Conservation (phyloP, 2,888 invertebrate species). For the Agrochola litura region DNA sequence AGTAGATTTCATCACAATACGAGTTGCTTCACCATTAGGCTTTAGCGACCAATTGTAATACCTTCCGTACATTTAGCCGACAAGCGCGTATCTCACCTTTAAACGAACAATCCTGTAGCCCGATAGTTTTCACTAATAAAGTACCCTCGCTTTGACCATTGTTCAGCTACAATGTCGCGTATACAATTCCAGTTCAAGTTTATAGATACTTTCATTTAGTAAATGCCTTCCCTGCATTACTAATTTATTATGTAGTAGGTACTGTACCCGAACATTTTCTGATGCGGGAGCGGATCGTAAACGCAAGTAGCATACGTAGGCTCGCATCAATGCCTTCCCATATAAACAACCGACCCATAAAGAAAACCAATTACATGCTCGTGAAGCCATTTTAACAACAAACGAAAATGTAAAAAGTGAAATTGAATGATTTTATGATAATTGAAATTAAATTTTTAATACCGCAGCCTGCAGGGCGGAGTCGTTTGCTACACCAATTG, state of each 20-base stretch:
- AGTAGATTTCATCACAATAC: constrained; percentile 55
- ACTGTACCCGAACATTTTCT: constrained; percentile 71
- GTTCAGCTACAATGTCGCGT: constrained; percentile 36
- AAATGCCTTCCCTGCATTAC: constrained; percentile 35
- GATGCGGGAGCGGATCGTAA: constrained; percentile 75
- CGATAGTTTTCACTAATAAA: constrained; percentile 53
- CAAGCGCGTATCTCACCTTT: constrained; percentile 39
- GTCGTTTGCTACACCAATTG: constrained; percentile 55
- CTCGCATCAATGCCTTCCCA: constrained; percentile 77
- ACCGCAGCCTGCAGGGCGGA: constrained; percentile 28
- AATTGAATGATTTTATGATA: constrained; percentile 68
- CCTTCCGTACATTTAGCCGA: constrained; percentile 19
- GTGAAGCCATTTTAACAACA: constrained; percentile 77
- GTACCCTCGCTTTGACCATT: constrained; percentile 37
- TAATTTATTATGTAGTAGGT: constrained; percentile 23
- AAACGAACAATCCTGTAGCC: constrained; percentile 51
- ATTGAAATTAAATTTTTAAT: constrained; percentile 67
- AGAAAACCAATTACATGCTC: constrained; percentile 87
- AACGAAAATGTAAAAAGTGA: constrained; percentile 68
- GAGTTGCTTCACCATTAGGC: constrained; percentile 37
- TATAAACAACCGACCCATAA: constrained; percentile 83
- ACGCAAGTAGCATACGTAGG: constrained; percentile 68
- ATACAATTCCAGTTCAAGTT: constrained; percentile 35
- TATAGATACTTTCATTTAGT: constrained; percentile 51
- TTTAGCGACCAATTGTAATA: constrained; percentile 53